phyloP scores from a whole-genome alignment of 2,888 invertebrate species.

The Piscicola geometra region DNA sequence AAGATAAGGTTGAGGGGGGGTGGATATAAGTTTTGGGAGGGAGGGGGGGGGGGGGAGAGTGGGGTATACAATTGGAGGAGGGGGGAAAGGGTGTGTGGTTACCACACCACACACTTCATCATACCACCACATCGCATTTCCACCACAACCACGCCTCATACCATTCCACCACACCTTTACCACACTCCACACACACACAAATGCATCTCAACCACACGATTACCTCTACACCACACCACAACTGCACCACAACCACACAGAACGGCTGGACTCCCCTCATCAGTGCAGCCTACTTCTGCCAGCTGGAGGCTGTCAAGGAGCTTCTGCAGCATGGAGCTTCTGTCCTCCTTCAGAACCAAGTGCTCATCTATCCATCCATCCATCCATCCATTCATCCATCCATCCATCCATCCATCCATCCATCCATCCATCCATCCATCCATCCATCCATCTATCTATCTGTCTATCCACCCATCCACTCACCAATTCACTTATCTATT shows the following conservation, averaged over 20 bases:
- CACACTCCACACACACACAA: constrained; percentile 1
- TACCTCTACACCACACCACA: background rate
- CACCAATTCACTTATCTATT: too few relatives aligned
- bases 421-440: background rate
- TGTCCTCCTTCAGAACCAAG: constrained; percentile 52
- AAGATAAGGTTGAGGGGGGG: constrained; percentile 49
- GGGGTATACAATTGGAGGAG: too few relatives aligned
- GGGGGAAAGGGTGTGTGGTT: too few relatives aligned
- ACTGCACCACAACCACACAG: constrained; percentile 43
- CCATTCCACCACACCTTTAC: background rate
- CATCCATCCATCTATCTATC: too few relatives aligned
- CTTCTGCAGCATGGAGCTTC: constrained; percentile 51
- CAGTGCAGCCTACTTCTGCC: constrained; percentile 55
- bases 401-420: too few relatives aligned
- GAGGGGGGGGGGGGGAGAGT: too few relatives aligned
- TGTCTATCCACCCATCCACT: too few relatives aligned
- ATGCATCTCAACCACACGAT: background rate
- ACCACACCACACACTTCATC: background rate
- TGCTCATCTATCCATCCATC: constrained; percentile 40
- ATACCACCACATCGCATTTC: background rate
- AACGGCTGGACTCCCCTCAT: constrained; percentile 56
- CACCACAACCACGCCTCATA: background rate
- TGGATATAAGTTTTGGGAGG: too few relatives aligned
- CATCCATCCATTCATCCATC: too few relatives aligned
- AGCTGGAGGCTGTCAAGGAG: constrained; percentile 48